phyloP scores from a whole-genome alignment of 1,140 invertebrate genomes.

The Zaprionus ghesquierei region DNA sequence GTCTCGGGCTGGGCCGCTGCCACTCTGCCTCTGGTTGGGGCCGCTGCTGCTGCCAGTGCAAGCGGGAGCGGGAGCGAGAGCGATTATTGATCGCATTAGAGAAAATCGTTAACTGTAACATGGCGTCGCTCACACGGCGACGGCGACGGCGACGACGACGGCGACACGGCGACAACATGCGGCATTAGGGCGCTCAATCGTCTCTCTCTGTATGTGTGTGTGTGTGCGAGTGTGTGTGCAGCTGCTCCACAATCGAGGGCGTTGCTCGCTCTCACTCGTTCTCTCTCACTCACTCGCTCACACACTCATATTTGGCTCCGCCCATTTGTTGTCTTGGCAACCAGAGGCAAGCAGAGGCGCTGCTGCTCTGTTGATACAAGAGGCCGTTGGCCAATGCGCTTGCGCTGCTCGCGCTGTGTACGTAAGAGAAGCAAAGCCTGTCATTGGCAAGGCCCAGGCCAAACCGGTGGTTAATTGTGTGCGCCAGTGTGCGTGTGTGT shows the following conservation, averaged over 20 bases:
- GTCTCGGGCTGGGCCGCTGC: neutral
- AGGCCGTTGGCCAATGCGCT: constrained; percentile 66
- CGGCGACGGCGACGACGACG: neutral
- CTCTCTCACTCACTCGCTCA: constrained; percentile 27
- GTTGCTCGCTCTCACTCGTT: constrained; percentile 39
- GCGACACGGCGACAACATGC: constrained; percentile 15
- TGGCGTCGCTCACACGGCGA: constrained; percentile 69
- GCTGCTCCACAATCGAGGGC: constrained; percentile 46
- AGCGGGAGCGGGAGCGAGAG: constrained; percentile 57
- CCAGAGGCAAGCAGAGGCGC: constrained; percentile 34
- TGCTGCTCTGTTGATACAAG: constrained; percentile 61
- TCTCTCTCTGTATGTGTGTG: neutral
- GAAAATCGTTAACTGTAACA: constrained; percentile 81
- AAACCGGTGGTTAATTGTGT: constrained; percentile 23
- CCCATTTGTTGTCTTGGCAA: constrained; percentile 63
- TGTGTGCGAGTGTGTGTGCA: constrained; percentile 20
- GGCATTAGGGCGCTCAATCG: constrained; percentile 51
- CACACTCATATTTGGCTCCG: constrained; percentile 49
- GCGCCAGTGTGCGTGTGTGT: constrained; percentile 13
- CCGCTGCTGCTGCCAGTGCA: neutral
- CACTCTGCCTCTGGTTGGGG: neutral
- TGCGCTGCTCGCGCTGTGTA: constrained; percentile 65
- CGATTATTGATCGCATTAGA: constrained; percentile 80
- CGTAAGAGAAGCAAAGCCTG: constrained; percentile 66
- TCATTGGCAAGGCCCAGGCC: constrained; percentile 59